Conservation (phyloP, 2,113 vertebrate species). For the Anhinga anhinga region DNA sequence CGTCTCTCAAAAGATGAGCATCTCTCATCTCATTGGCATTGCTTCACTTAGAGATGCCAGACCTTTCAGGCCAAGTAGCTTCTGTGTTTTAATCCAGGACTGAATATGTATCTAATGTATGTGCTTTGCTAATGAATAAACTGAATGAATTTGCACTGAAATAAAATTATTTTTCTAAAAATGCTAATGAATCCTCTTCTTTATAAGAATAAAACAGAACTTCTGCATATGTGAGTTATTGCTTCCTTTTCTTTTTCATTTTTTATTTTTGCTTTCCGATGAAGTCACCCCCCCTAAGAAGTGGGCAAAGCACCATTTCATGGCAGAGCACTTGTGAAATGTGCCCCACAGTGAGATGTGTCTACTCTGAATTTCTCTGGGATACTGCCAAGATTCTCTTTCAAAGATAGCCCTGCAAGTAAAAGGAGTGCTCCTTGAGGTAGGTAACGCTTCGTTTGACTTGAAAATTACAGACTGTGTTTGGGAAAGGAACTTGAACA, state of each 20-base stretch:
- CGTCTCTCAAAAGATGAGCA: not conserved
- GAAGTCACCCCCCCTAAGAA: not conserved
- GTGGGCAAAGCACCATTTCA: not conserved
- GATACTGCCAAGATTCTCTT: not conserved
- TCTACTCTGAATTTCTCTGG: not conserved
- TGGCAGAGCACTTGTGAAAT: not conserved
- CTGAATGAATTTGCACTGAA: not conserved
- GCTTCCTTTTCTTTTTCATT: not conserved
- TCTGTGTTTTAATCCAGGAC: not conserved
- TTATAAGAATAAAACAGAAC: not conserved
- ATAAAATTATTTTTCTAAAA: not conserved
- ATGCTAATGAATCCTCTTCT: not conserved
- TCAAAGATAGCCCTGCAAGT: not conserved
- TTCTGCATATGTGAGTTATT: not conserved
- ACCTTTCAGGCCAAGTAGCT: not conserved
- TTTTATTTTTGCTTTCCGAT: not conserved
- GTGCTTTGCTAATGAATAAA: not conserved
- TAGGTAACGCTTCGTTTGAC: not conserved
- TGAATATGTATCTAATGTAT: not conserved
- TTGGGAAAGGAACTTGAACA: not conserved
- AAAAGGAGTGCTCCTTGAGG: not conserved
- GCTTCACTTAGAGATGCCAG: not conserved
- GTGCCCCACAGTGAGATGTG: not conserved
- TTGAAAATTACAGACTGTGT: not conserved
- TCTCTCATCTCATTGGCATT: not conserved